Evolutionary conservation across 2,113 vertebrate species (phyloP).

Genomic region (Tachycineta bicolor): DNA sequence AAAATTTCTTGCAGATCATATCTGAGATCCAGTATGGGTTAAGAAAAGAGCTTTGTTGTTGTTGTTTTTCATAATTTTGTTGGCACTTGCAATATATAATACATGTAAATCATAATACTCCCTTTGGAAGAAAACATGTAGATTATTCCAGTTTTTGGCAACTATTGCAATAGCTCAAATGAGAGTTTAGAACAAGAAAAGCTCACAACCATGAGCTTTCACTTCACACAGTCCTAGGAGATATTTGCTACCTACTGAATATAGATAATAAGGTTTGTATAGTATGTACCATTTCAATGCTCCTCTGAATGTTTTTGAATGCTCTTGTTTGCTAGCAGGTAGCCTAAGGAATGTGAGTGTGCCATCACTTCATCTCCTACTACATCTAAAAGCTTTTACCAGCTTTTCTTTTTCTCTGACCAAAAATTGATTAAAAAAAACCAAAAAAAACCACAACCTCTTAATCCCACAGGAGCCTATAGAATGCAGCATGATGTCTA

Average conservation of each 20-base stretch:
- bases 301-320: background rate
- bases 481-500: background rate
- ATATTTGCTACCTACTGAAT: constrained; percentile 22
- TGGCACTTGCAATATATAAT: constrained; percentile 7
- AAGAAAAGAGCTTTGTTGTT: constrained; percentile 30
- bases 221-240: constrained; percentile 19
- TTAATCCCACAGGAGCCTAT: background rate
- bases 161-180: constrained; percentile 27
- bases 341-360: constrained; percentile 4
- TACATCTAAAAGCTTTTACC: background rate
- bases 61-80: background rate
- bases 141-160: constrained; percentile 11
- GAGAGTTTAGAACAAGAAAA: background rate
- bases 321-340: constrained; percentile 13
- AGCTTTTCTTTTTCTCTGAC: background rate
- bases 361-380: background rate
- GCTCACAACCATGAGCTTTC: background rate
- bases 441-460: background rate
- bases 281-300: background rate
- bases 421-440: background rate
- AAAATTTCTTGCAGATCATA: constrained; percentile 31
- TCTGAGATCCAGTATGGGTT: constrained; percentile 5
- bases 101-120: background rate
- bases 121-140: constrained; percentile 21
- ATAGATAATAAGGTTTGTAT: constrained; percentile 27